phyloP scores from a whole-genome alignment of 2,113 vertebrate genomes.

The Pterophyllum scalare region DNA sequence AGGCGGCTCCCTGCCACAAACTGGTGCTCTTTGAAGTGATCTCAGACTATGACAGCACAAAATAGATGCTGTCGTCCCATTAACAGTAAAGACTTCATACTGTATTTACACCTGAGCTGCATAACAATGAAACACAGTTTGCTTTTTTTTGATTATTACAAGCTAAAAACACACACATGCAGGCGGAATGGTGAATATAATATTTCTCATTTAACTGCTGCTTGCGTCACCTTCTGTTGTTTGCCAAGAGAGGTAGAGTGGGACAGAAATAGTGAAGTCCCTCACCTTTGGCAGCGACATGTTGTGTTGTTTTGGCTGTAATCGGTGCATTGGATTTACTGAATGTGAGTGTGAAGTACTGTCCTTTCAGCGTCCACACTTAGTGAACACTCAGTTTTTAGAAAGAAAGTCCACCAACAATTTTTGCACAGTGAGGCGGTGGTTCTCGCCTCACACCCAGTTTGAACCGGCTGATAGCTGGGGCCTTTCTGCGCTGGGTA shows the following conservation, averaged over 20 bases:
- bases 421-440: background rate
- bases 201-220: background rate
- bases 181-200: background rate
- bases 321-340: background rate
- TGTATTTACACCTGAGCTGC: background rate
- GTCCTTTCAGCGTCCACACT: background rate
- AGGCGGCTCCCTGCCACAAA: background rate
- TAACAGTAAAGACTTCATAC: background rate
- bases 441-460: too few species aligned
- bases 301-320: background rate
- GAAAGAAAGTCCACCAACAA: background rate
- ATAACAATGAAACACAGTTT: background rate
- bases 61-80: background rate
- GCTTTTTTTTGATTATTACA: background rate
- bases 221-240: background rate
- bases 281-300: background rate
- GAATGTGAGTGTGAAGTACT: background rate
- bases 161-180: background rate
- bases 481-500: too few species aligned
- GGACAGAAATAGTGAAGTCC: constrained; percentile 13
- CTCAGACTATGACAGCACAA: constrained; percentile 1
- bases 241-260: background rate
- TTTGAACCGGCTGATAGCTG: too few species aligned
- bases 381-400: background rate
- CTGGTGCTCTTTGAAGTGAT: constrained; percentile 37